Percentiles rank a stretch among this genome's conserved stretches.
Conservation (phyloP, 2,888 invertebrate species). For the Germaria angustata region DNA sequence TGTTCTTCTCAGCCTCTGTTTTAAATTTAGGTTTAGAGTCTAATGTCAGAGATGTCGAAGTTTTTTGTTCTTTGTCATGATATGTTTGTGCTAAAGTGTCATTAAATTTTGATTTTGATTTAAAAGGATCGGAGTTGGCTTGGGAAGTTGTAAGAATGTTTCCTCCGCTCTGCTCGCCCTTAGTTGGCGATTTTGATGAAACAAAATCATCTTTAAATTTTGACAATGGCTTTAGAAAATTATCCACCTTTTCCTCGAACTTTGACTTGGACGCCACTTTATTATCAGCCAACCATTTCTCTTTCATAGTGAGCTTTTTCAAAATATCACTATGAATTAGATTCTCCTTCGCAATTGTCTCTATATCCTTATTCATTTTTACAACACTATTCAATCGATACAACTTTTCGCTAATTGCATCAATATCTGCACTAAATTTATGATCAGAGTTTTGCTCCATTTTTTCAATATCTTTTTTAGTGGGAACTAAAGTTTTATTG, state of each 20-base stretch:
- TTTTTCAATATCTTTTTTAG: conserved; percentile 75
- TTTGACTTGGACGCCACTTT: conserved; percentile 71
- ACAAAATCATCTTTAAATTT: conserved; percentile 58
- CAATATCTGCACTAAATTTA: conserved; percentile 77
- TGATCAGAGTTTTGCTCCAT: conserved; percentile 76
- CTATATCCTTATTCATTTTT: conserved; percentile 79
- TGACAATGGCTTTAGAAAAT: conserved; percentile 54
- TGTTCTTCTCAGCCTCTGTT: conserved; percentile 45
- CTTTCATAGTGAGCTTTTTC: conserved; percentile 78
- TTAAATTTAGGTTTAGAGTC: conserved; percentile 39
- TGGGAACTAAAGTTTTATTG: conserved; percentile 35
- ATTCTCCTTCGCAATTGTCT: conserved; percentile 78
- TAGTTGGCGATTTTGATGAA: conserved; percentile 67
- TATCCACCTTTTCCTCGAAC: conserved; percentile 74
- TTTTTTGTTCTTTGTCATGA: neutral
- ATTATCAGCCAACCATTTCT: conserved; percentile 79
- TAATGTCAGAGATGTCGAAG: neutral
- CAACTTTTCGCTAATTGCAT: conserved; percentile 79
- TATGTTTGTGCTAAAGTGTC: conserved; percentile 9
- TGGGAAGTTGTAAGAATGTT: conserved; percentile 2
- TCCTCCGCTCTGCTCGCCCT: conserved; percentile 59
- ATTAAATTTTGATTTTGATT: conserved; percentile 60
- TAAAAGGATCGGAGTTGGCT: conserved; percentile 20
- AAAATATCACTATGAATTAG: conserved; percentile 79
- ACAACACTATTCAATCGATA: conserved; percentile 79